These are phyloP conservation scores for Pseudococcus longispinus DNA, from an alignment of 2,888 invertebrate genomes.

Conservation along the genomic window DNA sequence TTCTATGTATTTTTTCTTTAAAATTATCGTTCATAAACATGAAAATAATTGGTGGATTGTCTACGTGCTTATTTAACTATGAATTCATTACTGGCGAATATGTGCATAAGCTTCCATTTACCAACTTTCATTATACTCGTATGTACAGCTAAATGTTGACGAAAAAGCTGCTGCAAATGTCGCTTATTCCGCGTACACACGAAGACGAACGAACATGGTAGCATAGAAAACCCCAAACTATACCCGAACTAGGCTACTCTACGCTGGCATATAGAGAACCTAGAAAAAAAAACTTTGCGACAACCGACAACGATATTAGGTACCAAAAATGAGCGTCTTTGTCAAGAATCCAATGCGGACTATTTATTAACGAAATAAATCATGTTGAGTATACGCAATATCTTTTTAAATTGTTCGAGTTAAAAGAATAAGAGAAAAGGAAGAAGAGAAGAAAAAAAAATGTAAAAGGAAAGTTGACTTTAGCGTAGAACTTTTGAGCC, in stretches of 20 bases:
- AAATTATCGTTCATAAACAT: too few relatives aligned
- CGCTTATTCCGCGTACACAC: not conserved
- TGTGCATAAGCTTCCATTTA: too few relatives aligned
- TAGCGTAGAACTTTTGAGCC: constrained; percentile 41
- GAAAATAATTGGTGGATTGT: too few relatives aligned
- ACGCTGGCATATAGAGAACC: too few relatives aligned
- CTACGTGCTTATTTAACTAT: too few relatives aligned
- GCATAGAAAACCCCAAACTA: not conserved
- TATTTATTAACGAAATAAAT: constrained; percentile 55
- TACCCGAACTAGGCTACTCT: not conserved
- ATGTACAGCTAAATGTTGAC: not conserved
- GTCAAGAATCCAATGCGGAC: constrained; percentile 54
- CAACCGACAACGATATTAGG: constrained; percentile 34
- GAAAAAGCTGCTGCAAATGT: not conserved
- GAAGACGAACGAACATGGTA: not conserved
- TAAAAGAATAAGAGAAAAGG: constrained; percentile 31
- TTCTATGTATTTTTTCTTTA: too few relatives aligned
- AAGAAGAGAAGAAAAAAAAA: constrained; percentile 41
- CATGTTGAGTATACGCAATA: constrained; percentile 53
- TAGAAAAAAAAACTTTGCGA: constrained; percentile 9
- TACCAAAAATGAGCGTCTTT: constrained; percentile 45
- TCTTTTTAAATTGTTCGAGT: constrained; percentile 53
- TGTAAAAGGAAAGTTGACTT: constrained; percentile 47
- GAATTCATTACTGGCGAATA: too few relatives aligned
- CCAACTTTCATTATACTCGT: too few relatives aligned